These are phyloP conservation scores for Prolemur simus DNA, from an alignment of 2,113 vertebrate species.

Conservation along the genomic window DNA sequence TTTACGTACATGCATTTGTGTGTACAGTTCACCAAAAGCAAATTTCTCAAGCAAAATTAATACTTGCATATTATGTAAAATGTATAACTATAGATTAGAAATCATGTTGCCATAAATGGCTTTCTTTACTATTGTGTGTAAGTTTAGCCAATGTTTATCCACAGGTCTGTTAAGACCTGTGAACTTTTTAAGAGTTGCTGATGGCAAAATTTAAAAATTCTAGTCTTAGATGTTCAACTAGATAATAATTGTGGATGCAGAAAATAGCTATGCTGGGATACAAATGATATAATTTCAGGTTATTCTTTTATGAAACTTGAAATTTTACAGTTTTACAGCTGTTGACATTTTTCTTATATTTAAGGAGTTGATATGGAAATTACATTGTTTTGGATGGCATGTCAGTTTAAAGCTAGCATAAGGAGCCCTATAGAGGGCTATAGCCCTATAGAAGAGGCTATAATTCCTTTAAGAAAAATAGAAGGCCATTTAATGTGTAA, in stretches of 20 bases:
- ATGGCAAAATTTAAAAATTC: neutral
- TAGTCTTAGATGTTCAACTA: neutral
- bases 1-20: neutral
- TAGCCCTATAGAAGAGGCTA: too few species aligned
- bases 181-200: neutral
- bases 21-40: neutral
- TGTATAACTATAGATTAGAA: neutral
- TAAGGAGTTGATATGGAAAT: conserved; percentile 28
- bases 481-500: neutral
- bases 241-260: neutral
- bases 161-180: neutral
- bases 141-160: neutral
- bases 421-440: too few species aligned
- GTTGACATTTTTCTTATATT: conserved; percentile 40
- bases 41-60: neutral
- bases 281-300: neutral
- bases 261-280: neutral
- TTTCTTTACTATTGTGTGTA: neutral
- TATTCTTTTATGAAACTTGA: neutral
- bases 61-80: neutral
- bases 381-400: neutral
- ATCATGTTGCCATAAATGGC: neutral
- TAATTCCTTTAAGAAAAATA: neutral
- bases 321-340: neutral
- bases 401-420: conserved; percentile 27